Evolutionary conservation across 2,797 vertebrate species (phyloP).

Genomic region (Eupleurogrammus muticus): DNA sequence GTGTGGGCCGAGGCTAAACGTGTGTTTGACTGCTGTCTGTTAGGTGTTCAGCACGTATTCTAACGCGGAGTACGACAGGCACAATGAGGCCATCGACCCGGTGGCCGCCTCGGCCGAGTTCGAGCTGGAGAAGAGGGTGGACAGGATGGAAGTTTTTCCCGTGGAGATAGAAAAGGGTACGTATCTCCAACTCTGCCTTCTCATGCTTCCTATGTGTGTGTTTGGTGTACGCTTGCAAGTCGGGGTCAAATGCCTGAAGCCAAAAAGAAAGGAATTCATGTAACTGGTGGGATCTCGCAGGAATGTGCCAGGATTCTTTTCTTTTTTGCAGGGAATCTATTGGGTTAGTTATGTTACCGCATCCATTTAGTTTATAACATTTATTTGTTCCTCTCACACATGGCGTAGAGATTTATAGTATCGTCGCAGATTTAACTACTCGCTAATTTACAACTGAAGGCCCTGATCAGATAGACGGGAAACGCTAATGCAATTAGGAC

Average conservation of each 20-base stretch:
- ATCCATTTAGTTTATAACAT: background rate
- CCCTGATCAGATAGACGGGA: too few species aligned
- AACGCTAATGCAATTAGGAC: too few species aligned
- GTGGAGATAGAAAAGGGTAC: constrained; percentile 93
- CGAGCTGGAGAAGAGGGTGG: constrained; percentile 93
- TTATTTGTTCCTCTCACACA: too few species aligned
- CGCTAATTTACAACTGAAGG: too few species aligned
- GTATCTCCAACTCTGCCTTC: background rate
- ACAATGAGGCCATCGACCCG: constrained; percentile 92
- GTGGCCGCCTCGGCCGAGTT: constrained; percentile 93
- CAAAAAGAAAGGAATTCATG: background rate
- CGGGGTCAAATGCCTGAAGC: background rate
- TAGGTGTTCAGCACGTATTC: constrained; percentile 92
- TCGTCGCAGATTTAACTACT: too few species aligned
- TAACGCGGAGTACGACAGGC: constrained; percentile 90
- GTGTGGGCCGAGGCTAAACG: background rate
- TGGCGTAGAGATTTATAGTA: too few species aligned
- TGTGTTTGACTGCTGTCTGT: constrained; percentile 22
- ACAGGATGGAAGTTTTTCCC: constrained; percentile 92
- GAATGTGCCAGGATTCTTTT: background rate
- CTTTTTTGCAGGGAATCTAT: background rate
- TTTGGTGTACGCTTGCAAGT: background rate
- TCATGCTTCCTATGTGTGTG: background rate
- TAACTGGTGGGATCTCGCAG: background rate
- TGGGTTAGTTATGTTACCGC: background rate